Percentiles rank a stretch among this genome's conserved stretches.
Conservation (phyloP, 2,113 vertebrate species). For the Empidonax alnorum region DNA sequence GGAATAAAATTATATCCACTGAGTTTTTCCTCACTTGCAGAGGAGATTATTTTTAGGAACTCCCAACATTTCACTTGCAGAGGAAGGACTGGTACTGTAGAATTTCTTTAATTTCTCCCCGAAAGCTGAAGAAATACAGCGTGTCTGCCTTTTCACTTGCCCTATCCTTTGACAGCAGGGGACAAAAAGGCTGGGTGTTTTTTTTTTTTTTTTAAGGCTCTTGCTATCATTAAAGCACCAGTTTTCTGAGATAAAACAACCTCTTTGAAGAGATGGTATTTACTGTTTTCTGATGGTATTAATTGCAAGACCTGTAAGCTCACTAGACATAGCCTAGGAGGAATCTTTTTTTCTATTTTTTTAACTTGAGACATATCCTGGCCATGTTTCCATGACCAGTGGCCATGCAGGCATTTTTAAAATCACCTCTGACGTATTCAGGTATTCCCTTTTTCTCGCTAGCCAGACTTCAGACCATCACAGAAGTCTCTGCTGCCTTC, state of each 20-base stretch:
- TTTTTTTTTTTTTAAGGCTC: background rate
- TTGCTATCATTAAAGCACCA: background rate
- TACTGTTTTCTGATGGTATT: background rate
- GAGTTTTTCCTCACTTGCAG: background rate
- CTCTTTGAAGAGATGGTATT: background rate
- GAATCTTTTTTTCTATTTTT: background rate
- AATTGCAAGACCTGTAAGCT: background rate
- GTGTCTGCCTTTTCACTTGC: background rate
- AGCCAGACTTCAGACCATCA: background rate
- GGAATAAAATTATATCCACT: background rate
- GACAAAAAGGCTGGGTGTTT: background rate
- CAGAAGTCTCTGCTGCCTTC: background rate
- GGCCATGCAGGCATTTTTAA: background rate
- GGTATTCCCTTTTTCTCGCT: background rate
- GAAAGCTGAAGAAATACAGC: background rate
- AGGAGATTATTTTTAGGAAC: background rate
- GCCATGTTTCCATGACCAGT: background rate
- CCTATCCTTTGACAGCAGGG: background rate
- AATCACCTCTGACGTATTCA: background rate
- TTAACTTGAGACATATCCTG: background rate
- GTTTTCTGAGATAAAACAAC: background rate
- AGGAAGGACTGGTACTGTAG: background rate
- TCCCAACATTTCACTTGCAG: background rate
- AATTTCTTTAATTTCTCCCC: background rate
- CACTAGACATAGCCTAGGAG: background rate